Evolutionary conservation across 2,113 vertebrate species (phyloP), one percentile per base, ranked within the genome.

Genomic region (Ascaphus truei): DNA sequence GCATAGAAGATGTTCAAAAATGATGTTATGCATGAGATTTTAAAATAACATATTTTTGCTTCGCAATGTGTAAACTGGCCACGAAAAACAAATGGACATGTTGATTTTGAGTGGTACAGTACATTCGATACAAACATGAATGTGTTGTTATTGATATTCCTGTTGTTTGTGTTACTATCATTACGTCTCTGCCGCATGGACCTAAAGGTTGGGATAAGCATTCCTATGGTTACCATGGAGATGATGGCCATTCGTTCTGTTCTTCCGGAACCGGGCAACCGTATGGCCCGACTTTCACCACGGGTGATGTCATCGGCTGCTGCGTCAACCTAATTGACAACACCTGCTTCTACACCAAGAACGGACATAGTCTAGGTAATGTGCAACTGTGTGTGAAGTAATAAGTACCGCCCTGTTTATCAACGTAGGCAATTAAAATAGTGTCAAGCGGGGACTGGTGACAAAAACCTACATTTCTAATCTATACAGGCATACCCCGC

Each of bases 291-390:
- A 92, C 91, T 0, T 92, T 92, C 78, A 92, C 90, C 29, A 92
- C 91, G 20, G 91, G 91, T 16, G 91, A 92, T 81, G 91, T 92
- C 79, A 92, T 92, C 73, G 91, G 91, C 60, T 92, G 91, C 79
- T 92, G 91, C 75, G 91, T 92, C 79, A 92, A 92, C 78, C 88
- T 92, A 47, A 92, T 92, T 82, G 92, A 92, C 78, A 92, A 92
- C 71, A 92, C 91, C 73, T 91, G 89, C 83, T 92, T 92, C 88
- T 92, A 92, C 77, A 92, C 91, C 68, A 92, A 92, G 87, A 92
- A 92, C 34, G 91, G 91, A 76, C 90, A 92, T 80, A 92, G 91
- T 84, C 83, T 92, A 86, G 91, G 91, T 92, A 91, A 73, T 80
- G 55, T 82, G 52, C 75, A 74, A 34, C 7, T 2, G 7, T 39